Percentiles rank a stretch among this genome's conserved stretches.
Evolutionary conservation across 2,888 invertebrate species (phyloP).

Genomic region (Drosophila nigricruria): DNA sequence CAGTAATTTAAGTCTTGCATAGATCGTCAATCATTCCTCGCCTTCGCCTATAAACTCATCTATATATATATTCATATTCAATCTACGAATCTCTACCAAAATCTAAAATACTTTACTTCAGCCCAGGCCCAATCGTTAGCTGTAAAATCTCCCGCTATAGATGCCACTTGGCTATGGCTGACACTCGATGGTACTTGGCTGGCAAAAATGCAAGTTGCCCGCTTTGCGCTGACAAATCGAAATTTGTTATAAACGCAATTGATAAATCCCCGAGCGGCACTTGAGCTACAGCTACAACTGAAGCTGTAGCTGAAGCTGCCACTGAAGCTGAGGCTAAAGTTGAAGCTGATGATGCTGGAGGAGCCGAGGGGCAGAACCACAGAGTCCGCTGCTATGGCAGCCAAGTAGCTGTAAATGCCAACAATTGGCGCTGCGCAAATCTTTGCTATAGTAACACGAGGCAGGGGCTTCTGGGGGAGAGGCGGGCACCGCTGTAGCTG

Average conservation of each 20-base stretch:
- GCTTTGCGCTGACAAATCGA: constrained; percentile 77
- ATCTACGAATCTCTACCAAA: background rate
- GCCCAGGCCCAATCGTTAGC: background rate
- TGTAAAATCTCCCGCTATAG: constrained; percentile 18
- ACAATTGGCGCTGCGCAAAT: constrained; percentile 67
- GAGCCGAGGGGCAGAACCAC: constrained; percentile 9
- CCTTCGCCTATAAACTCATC: background rate
- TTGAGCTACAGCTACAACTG: constrained; percentile 59
- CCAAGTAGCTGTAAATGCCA: constrained; percentile 79
- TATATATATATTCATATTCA: background rate
- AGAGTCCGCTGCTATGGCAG: constrained; percentile 55
- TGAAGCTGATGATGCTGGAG: constrained; percentile 25
- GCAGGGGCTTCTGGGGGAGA: background rate
- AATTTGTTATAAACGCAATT: constrained; percentile 79
- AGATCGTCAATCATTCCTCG: background rate
- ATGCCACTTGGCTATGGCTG: constrained; percentile 43
- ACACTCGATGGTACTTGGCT: constrained; percentile 41
- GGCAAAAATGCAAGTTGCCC: constrained; percentile 44
- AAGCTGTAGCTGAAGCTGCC: constrained; percentile 10
- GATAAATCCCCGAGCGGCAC: constrained; percentile 76
- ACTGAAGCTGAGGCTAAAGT: constrained; percentile 13
- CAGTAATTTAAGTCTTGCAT: no score
- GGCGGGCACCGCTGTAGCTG: background rate
- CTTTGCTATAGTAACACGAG: constrained; percentile 33
- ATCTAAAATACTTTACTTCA: background rate